A percentile compares a stretch with the other conserved stretches of the same genome.
These are phyloP conservation scores for Vipera latastei DNA, from an alignment of 2,797 vertebrate genomes.

Conservation along the genomic window DNA sequence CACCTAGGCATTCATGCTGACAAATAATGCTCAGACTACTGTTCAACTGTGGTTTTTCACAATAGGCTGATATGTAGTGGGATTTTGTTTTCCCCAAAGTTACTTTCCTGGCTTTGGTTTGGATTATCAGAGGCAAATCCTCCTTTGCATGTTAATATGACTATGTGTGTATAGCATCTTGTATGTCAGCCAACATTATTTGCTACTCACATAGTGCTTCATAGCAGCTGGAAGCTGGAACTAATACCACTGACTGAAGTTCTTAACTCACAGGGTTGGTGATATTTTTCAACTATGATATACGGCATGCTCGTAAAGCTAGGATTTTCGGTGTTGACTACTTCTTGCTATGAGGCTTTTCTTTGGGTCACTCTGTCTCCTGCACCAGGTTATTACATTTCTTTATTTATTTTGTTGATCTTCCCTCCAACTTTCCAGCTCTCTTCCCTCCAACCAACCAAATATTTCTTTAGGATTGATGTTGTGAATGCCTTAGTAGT, in stretches of 20 bases:
- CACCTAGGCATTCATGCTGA: neutral
- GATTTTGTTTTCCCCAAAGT: constrained; percentile 50
- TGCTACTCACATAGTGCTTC: neutral
- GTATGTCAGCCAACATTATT: neutral
- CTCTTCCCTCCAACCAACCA: neutral
- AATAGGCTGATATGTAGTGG: constrained; percentile 56
- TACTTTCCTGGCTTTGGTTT: constrained; percentile 51
- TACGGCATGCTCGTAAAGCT: neutral
- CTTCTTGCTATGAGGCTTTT: neutral
- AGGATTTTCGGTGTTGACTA: neutral
- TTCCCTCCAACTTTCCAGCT: neutral
- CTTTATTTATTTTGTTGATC: neutral
- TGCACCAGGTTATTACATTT: neutral
- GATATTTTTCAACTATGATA: neutral
- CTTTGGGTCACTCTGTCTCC: neutral
- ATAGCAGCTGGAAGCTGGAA: neutral
- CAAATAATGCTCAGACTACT: constrained; percentile 40
- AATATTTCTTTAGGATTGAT: neutral
- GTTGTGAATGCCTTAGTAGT: neutral
- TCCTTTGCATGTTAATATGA: constrained; percentile 35
- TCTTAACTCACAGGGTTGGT: neutral
- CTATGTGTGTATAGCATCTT: neutral
- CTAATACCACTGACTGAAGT: neutral
- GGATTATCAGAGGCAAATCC: constrained; percentile 58
- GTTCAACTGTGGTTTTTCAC: constrained; percentile 60